Conservation (phyloP, 2,888 invertebrate species). For the Drosophila austrosaltans region DNA sequence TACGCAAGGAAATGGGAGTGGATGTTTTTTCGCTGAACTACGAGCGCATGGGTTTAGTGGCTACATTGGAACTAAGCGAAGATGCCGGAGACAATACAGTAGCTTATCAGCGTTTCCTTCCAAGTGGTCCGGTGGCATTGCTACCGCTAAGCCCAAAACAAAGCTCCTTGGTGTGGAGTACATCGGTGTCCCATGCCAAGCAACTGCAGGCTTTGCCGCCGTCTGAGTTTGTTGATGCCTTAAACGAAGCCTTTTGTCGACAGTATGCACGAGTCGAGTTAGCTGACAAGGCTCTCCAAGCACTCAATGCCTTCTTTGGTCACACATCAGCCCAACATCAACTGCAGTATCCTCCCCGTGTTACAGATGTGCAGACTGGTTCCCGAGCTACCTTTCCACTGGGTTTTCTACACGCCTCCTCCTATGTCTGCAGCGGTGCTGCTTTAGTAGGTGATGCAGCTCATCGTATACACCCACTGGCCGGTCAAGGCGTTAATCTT, state of each 20-base stretch:
- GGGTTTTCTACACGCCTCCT: conserved; percentile 94
- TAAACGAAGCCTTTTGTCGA: conserved; percentile 91
- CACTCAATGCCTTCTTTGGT: conserved; percentile 83
- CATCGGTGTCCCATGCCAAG: conserved; percentile 90
- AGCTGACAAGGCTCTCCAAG: conserved; percentile 83
- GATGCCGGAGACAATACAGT: conserved; percentile 90
- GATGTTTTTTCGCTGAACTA: conserved; percentile 93
- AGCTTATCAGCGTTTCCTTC: conserved; percentile 98
- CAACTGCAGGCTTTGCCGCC: conserved; percentile 88
- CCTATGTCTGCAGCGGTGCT: conserved; percentile 92
- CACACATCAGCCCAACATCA: conserved; percentile 75
- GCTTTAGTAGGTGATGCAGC: conserved; percentile 95
- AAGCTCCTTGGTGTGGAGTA: conserved; percentile 98
- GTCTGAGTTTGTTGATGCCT: conserved; percentile 92
- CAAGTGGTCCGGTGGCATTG: conserved; percentile 95
- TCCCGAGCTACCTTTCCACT: conserved; percentile 94
- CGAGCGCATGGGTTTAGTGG: conserved; percentile 95
- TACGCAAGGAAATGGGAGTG: conserved; percentile 91
- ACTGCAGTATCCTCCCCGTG: conserved; percentile 82
- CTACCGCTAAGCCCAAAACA: conserved; percentile 91
- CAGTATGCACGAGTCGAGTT: conserved; percentile 80
- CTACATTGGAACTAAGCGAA: conserved; percentile 92
- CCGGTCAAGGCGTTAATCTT: conserved; percentile 98
- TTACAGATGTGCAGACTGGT: conserved; percentile 75
- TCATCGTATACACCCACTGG: conserved; percentile 96